phyloP scores from a whole-genome alignment of 2,888 invertebrate genomes.

The Ophion costatus region DNA sequence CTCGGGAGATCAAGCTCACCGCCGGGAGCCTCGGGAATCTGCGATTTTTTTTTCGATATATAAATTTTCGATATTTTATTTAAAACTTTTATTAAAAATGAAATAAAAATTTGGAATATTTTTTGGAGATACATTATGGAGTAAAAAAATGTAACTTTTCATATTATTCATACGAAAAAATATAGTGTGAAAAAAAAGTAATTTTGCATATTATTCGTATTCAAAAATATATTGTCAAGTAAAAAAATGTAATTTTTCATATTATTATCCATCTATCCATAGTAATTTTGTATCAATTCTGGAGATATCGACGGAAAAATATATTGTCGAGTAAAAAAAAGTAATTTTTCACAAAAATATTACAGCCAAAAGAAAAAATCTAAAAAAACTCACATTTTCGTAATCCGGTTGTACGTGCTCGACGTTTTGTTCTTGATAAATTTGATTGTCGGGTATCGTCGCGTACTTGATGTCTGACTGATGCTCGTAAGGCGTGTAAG shows the following conservation, averaged over 20 bases:
- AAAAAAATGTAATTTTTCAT: not conserved
- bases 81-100: too few relatives aligned
- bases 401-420: conserved; percentile 71
- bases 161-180: too few relatives aligned
- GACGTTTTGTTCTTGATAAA: conserved; percentile 72
- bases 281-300: too few relatives aligned
- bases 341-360: not conserved
- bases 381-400: conserved; percentile 70
- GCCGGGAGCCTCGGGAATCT: conserved; percentile 72
- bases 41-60: not conserved
- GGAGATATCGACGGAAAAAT: too few relatives aligned
- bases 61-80: not conserved
- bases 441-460: conserved; percentile 67
- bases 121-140: too few relatives aligned
- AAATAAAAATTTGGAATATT: too few relatives aligned
- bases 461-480: conserved; percentile 14
- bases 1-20: conserved; percentile 74
- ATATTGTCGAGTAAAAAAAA: too few relatives aligned
- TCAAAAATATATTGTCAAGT: too few relatives aligned
- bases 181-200: too few relatives aligned
- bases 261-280: too few relatives aligned
- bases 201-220: too few relatives aligned
- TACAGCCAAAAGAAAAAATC: not conserved
- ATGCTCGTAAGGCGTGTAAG: conserved; percentile 66
- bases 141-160: too few relatives aligned